Base-by-base conservation (phyloP, 1,140 invertebrate species). In the Limonius californicus region DNA sequence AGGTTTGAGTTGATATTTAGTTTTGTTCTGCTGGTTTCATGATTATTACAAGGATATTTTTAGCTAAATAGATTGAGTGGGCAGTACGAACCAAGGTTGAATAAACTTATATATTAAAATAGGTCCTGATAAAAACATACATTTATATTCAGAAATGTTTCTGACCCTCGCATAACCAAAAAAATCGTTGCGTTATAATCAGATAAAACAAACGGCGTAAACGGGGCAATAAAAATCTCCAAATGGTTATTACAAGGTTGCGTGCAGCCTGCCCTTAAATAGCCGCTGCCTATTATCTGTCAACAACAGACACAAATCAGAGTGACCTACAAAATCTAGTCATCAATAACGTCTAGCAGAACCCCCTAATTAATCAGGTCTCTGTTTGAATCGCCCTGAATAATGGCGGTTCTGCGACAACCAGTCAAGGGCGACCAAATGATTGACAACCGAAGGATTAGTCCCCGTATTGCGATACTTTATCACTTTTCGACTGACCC, bases 261-360 rank as follows among this genome's bases (percentile, higher is more conserved):
- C 54, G 57, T 43, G 62, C 55, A 53, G 43, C 39, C 45, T 47
- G 23, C 21, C 56, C 18, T 39, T 56, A 54, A 39, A 42, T 19
- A 54, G 54, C 39, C 42, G 20, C 11, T 27, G 42, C 30, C 50
- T 39, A 57, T 61, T 61, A 64, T 64, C 63, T 64, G 63, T 64
- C 63, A 64, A 64, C 58, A 61, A 60, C 63, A 64, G 58, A 50
- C 63, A 64, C 63, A 61, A 61, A 64, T 64, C 58, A 64, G 55
- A 47, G 42, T 64, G 63, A 64, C 63, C 63, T 61, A 64, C 32
- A 64, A 64, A 64, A 64, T 61, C 58, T 57, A 53, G 20, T 57
- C 58, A 64, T 64, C 63, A 64, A 64, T 64, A 47, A 55, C 54
- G 15, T 27, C 54, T 32, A 55, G 15, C 20, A 16, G 27, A 50